Conservation (phyloP, 2,797 vertebrate genomes). For the Manis pentadactyla region DNA sequence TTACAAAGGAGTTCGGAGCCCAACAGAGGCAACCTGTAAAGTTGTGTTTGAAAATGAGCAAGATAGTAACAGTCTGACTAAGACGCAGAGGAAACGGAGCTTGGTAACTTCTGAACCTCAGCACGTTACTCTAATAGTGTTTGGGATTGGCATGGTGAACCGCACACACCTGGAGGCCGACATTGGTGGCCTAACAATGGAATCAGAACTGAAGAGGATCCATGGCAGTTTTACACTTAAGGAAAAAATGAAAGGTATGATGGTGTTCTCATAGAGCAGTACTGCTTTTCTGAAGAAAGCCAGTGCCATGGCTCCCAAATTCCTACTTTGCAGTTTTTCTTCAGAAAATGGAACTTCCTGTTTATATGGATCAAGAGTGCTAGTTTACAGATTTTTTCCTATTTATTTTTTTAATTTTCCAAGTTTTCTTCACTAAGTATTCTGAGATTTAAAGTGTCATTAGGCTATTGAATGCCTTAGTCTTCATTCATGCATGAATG, state of each 20-base stretch:
- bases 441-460: not conserved
- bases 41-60: slow-evolving; percentile 97
- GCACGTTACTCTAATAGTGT: slow-evolving; percentile 97
- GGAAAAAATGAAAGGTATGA: slow-evolving; percentile 98
- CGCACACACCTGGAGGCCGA: slow-evolving; percentile 98
- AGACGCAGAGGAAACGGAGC: slow-evolving; percentile 92
- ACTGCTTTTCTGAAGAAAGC: not conserved
- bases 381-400: not conserved
- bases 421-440: not conserved
- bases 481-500: not conserved
- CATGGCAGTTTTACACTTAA: slow-evolving; percentile 98
- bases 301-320: not conserved
- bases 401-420: not conserved
- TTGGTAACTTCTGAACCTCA: slow-evolving; percentile 94
- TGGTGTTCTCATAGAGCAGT: not conserved
- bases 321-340: not conserved
- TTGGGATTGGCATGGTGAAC: slow-evolving; percentile 99
- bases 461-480: not conserved
- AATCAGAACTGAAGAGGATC: slow-evolving; percentile 98
- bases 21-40: slow-evolving; percentile 92
- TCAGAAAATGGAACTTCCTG: not conserved
- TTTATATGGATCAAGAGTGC: not conserved
- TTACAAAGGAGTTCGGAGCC: slow-evolving; percentile 89
- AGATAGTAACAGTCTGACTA: slow-evolving; percentile 87
- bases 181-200: slow-evolving; percentile 98